Evolutionary conservation across 2,797 vertebrate genomes (phyloP).

Genomic region (Columba guinea): DNA sequence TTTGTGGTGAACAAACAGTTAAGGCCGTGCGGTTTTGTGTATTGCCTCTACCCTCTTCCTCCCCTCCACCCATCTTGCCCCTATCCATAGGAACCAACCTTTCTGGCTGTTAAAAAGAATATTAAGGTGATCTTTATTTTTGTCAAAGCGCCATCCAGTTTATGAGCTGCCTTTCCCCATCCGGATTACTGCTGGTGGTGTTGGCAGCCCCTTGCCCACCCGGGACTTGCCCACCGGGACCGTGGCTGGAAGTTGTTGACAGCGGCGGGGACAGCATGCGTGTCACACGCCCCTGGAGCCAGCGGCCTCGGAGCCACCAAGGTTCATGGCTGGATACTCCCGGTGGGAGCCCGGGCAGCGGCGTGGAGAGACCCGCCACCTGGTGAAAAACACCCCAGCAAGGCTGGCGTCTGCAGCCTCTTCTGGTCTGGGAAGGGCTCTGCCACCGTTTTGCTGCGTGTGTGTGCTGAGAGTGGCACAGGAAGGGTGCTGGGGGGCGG

Average conservation of each 20-base stretch:
- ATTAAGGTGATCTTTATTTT: background rate
- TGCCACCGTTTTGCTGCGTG: accelerated
- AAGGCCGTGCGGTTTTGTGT: background rate
- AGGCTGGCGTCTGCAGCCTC: background rate
- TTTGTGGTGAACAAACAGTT: background rate
- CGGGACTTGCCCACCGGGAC: background rate
- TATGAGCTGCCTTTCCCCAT: background rate
- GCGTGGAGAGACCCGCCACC: accelerated
- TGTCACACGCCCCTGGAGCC: background rate
- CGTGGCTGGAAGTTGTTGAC: conserved; percentile 6
- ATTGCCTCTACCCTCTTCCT: background rate
- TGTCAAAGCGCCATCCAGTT: background rate
- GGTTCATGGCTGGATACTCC: background rate
- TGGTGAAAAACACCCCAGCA: background rate
- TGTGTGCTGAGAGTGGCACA: background rate
- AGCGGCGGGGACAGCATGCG: background rate
- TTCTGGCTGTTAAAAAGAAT: background rate
- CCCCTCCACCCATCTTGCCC: background rate
- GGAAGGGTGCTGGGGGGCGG: too few relatives aligned
- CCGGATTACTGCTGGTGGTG: background rate
- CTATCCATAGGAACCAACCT: background rate
- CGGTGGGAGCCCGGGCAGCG: background rate
- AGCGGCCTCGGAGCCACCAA: background rate
- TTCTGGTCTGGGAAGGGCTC: background rate
- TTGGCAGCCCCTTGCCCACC: background rate